These are phyloP conservation scores for Etheostoma perlongum DNA, from an alignment of 2,797 vertebrate genomes.

Conservation along the genomic window DNA sequence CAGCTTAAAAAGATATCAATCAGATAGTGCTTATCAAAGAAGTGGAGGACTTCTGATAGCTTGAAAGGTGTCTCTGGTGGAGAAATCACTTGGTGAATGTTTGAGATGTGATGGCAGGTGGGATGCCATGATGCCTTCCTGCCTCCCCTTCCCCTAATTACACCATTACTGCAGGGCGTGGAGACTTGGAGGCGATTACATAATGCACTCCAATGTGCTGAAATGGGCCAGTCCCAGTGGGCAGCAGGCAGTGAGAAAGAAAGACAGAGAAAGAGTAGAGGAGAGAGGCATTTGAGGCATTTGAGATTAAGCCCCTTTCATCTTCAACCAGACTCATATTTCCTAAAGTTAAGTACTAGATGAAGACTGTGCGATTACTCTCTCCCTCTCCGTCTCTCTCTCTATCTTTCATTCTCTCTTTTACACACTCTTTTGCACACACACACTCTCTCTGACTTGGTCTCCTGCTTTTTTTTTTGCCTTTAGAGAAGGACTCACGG, in stretches of 20 bases:
- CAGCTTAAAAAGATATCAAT: conserved; percentile 55
- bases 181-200: conserved; percentile 82
- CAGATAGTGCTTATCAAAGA: conserved; percentile 47
- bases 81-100: conserved; percentile 57
- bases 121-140: conserved; percentile 67
- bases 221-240: conserved; percentile 80
- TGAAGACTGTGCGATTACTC: conserved; percentile 80
- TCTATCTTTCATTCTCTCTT: conserved; percentile 51
- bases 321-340: conserved; percentile 86
- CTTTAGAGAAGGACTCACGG: conserved; percentile 76
- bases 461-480: conserved; percentile 48
- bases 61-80: conserved; percentile 51
- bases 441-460: conserved; percentile 39
- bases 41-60: conserved; percentile 35
- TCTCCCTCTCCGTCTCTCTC: conserved; percentile 56
- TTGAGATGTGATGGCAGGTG: conserved; percentile 71
- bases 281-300: conserved; percentile 75
- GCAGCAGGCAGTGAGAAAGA: conserved; percentile 71
- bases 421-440: conserved; percentile 51
- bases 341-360: conserved; percentile 84
- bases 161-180: conserved; percentile 81
- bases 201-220: conserved; percentile 79
- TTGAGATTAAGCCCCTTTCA: conserved; percentile 87
- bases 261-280: conserved; percentile 69
- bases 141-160: conserved; percentile 79